Evolutionary conservation across 2,797 vertebrate species (phyloP), one percentile per base, ranked within the genome.

Genomic region (Mallotus villosus): DNA sequence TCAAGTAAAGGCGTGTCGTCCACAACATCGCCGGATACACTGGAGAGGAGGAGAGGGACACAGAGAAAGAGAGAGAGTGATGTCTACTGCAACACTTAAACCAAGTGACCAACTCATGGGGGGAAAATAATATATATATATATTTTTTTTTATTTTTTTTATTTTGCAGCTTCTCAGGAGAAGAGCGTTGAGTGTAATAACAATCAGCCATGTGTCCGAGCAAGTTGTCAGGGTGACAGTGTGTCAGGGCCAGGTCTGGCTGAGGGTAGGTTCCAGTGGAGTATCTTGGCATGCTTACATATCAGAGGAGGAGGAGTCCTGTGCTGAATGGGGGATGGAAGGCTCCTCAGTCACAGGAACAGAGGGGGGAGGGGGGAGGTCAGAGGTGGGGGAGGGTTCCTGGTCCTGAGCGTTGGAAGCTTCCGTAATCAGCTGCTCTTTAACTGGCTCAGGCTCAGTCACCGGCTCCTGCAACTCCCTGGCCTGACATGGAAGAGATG

Each of bases 1-100:
- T 87, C 84, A 16, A 68, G 8, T 51, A 73, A 71, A 70, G 75
- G 63, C 68, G 41, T 58, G 1, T 73, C 82, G 64, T 78, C 49
- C 8, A 4, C 21, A 11, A 34, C 51, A 41, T 78, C 73, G 6
- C 80, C 78, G 32, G 58, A 77, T 68, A 74, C 19, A 49, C 88
- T 91, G 71, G 64, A 70, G 14, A 22, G 17, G 8, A 37, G 25
- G 34, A 16, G n/a, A 69, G 17, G 49, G 19, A 59, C 2, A 22
- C 17, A 21, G 57, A 59, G 22, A 59, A n/a, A 24, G 19, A 58
- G 16, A 19, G 41, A 34, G 22, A 19, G 32, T 17, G 21, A 22
- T 9, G 34, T 37, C 34, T 9, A 9, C 9, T 8, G 34, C 7
- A 37, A 37, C 34, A 37, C 34, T 37, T 37, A 37, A 37, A 37